Conservation (phyloP, 2,113 vertebrate genomes). For the Saimiri boliviensis region DNA sequence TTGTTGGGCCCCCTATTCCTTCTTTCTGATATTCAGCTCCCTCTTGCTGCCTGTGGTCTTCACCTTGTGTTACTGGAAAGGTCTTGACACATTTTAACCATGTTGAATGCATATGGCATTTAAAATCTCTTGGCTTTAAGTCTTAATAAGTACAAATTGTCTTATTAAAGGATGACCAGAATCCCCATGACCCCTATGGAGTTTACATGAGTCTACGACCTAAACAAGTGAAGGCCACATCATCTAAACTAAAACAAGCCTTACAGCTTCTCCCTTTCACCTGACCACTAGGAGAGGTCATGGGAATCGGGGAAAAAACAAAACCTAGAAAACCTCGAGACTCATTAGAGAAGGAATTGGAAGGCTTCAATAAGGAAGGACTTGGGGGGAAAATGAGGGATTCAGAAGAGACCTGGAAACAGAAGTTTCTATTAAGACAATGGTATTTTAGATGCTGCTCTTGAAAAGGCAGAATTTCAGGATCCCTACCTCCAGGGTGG, state of each 20-base stretch:
- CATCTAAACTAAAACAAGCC: background rate
- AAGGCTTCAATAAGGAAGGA: background rate
- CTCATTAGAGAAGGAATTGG: background rate
- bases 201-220: background rate
- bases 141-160: no score
- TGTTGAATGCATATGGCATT: accelerated
- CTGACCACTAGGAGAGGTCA: background rate
- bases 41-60: background rate
- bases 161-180: background rate
- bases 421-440: background rate
- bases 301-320: background rate
- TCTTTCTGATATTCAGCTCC: no score
- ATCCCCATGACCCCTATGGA: no score
- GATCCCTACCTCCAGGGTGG: background rate
- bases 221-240: background rate
- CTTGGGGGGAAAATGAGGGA: background rate
- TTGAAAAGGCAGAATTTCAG: background rate
- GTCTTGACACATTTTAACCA: no score
- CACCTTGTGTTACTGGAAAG: background rate
- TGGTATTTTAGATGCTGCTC: background rate
- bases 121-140: background rate
- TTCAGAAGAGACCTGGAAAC: background rate
- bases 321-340: background rate
- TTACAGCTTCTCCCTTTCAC: background rate
- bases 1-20: no score